Evolutionary conservation across 1,140 invertebrate species (phyloP), one percentile per base, ranked within the genome.

Genomic region (Colletes gigas): DNA sequence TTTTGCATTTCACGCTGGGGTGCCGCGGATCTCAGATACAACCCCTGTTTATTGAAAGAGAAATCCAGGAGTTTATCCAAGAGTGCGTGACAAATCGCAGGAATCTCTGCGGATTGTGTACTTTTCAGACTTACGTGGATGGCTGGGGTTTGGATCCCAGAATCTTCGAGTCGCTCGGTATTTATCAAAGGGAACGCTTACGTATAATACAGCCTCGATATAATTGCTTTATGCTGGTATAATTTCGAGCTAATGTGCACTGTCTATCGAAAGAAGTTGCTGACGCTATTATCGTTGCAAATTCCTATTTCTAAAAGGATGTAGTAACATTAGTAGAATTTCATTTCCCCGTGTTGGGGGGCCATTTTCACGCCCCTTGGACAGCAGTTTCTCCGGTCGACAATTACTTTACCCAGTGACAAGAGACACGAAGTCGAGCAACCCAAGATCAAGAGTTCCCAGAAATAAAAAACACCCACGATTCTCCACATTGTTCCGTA

Each of bases 11-110:
- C 63, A 66, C 63, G 19, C 41, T 19, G 44, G 63, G 63, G 63
- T 66, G 63, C 41, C 63, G 12, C 47, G 41, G 17, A 47, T 15
- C 41, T 17, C 1, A 30, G 30, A 30, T 30, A 19, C 44, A 50
- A 15, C 63, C 52, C 74, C 54, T 39, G 54, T 77, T 68, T 12
- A 57, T 41, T 71, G 15, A 30, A 17, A 30, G 21, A 19, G 9
- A 39, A 19, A 44, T 47, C 30, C 14, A 19, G 12, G 54, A 15
- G 30, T 50, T 50, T 50, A 55, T 50, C 63, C 63, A 47, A 66
- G 63, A 66, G 63, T 66, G 63, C 63, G 63, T 66, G 63, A 66
- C 63, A 66, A 66, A 66, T 66, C 63, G 63, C 63, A 66, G 47
- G 63, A 44, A 66, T 66, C 63, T 66, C 41, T 47, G 47, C 17